These are phyloP conservation scores for Chiroxiphia lanceolata DNA, from an alignment of 2,797 vertebrate species.

Conservation along the genomic window DNA sequence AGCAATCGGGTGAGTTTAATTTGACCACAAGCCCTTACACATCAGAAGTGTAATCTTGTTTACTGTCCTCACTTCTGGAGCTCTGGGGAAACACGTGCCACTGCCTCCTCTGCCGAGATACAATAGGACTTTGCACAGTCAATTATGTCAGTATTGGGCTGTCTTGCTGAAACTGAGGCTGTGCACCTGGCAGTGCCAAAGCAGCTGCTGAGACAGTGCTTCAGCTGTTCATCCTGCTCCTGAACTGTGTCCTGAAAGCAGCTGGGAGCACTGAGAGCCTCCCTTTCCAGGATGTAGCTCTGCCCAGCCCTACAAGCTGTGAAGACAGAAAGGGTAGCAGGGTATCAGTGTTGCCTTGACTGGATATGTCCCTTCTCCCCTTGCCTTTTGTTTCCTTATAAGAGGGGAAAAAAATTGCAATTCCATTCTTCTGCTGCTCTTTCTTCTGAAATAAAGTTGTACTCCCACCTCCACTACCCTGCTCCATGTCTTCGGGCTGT, in stretches of 20 bases:
- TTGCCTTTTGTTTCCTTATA: background rate
- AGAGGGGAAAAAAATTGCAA: background rate
- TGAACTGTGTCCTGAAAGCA: too few species aligned
- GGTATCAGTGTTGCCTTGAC: background rate
- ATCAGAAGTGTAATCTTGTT: background rate
- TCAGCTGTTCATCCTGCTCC: background rate
- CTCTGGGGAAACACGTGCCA: background rate
- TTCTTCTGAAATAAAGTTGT: background rate
- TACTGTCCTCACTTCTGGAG: background rate
- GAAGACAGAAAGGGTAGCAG: background rate
- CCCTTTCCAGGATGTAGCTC: background rate
- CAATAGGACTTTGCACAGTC: background rate
- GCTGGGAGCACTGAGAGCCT: background rate
- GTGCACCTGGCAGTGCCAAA: background rate
- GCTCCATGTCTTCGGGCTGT: background rate
- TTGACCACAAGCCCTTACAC: background rate
- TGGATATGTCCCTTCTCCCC: background rate
- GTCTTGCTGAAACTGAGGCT: background rate
- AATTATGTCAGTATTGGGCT: background rate
- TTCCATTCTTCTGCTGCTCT: background rate
- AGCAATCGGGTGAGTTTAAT: background rate
- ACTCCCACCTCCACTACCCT: background rate
- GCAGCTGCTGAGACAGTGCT: background rate
- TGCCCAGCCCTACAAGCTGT: accelerated
- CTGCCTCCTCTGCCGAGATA: background rate